These are phyloP conservation scores for Portevinia maculata DNA, from an alignment of 2,888 invertebrate genomes.

Conservation along the genomic window DNA sequence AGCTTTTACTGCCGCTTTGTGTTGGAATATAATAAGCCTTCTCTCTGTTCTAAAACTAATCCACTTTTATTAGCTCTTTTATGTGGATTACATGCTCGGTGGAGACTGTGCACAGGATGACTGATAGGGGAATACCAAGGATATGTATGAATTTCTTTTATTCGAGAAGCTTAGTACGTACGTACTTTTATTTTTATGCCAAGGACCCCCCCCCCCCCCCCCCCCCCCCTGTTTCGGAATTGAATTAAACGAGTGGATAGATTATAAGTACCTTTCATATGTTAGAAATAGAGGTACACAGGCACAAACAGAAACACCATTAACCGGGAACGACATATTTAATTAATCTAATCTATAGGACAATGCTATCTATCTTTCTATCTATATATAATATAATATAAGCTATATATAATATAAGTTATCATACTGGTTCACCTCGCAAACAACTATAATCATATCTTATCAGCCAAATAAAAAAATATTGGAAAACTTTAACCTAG, in stretches of 20 bases:
- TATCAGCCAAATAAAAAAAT: too few species aligned
- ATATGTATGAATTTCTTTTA: not conserved
- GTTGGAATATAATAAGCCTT: conserved; percentile 69
- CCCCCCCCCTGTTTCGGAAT: conserved; percentile 21
- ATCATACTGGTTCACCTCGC: too few species aligned
- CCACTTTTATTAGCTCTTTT: conserved; percentile 71
- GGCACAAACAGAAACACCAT: not conserved
- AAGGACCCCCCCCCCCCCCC: conserved; percentile 1
- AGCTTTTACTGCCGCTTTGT: conserved; percentile 63
- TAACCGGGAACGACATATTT: conserved; percentile 14
- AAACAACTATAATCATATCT: too few species aligned
- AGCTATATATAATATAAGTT: too few species aligned
- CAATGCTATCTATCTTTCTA: not conserved
- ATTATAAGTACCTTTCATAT: conserved; percentile 11
- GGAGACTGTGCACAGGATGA: conserved; percentile 60
- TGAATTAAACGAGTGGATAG: conserved; percentile 48
- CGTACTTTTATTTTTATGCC: not conserved
- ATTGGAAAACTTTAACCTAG: too few species aligned
- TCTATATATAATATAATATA: too few species aligned
- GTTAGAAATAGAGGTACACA: not conserved
- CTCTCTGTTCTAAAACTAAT: conserved; percentile 67
- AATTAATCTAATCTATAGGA: conserved; percentile 43
- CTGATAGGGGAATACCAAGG: conserved; percentile 54
- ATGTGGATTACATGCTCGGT: conserved; percentile 68
- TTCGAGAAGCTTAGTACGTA: not conserved